Conservation (phyloP, 1,140 invertebrate species). For the Agrilus planipennis region DNA sequence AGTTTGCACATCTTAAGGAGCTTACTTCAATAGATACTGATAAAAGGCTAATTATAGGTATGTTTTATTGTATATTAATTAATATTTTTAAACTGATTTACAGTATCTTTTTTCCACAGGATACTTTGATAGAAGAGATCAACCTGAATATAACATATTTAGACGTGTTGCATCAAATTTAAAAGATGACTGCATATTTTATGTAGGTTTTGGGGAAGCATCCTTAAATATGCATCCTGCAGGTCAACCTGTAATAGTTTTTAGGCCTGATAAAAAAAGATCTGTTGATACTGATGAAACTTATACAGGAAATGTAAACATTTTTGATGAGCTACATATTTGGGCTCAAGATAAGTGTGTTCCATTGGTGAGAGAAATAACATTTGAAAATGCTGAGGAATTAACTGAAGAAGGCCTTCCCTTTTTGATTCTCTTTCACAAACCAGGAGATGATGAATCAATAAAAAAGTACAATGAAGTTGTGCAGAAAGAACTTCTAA, state of each 20-base stretch:
- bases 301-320: slow-evolving; percentile 54
- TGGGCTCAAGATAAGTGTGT: slow-evolving; percentile 88
- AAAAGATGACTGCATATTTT: slow-evolving; percentile 93
- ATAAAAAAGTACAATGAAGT: slow-evolving; percentile 80
- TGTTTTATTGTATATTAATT: slow-evolving; percentile 8
- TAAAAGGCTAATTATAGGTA: slow-evolving; percentile 82
- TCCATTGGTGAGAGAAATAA: slow-evolving; percentile 82
- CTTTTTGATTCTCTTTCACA: slow-evolving; percentile 96
- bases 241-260: slow-evolving; percentile 64
- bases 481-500: slow-evolving; percentile 62
- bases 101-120: slow-evolving; percentile 17
- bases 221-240: slow-evolving; percentile 73
- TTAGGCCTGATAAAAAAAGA: slow-evolving; percentile 62
- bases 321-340: slow-evolving; percentile 66
- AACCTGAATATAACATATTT: slow-evolving; percentile 67
- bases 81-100: not conserved
- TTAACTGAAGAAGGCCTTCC: slow-evolving; percentile 97
- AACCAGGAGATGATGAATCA: slow-evolving; percentile 72
- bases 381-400: slow-evolving; percentile 98
- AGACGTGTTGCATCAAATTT: slow-evolving; percentile 74
- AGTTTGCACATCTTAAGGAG: slow-evolving; percentile 64
- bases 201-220: slow-evolving; percentile 83
- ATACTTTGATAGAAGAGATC: slow-evolving; percentile 77
- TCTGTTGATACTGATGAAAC: slow-evolving; percentile 75
- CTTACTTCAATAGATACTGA: slow-evolving; percentile 71